These are phyloP conservation scores for Ferrisia virgata DNA, from an alignment of 2,888 invertebrate species.

Conservation along the genomic window DNA sequence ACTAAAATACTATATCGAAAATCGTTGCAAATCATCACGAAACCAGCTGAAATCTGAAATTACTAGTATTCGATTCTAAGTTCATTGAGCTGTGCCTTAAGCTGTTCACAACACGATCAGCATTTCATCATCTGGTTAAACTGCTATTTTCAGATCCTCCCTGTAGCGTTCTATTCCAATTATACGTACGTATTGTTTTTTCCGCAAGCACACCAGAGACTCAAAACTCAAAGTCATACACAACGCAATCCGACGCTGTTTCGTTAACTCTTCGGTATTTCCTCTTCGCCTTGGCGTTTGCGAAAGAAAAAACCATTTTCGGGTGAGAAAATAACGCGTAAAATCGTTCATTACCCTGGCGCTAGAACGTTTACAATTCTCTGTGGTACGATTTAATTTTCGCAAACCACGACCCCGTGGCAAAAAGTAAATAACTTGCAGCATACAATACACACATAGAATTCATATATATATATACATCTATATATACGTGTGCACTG, in stretches of 20 bases:
- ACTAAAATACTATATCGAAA: too few species aligned
- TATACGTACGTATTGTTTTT: background rate
- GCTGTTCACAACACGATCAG: background rate
- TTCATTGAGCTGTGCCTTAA: background rate
- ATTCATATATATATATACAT: background rate
- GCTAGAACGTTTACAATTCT: slow-evolving; percentile 5
- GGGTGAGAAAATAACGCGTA: background rate
- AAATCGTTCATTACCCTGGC: slow-evolving; percentile 15
- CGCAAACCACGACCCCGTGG: background rate
- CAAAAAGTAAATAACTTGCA: slow-evolving; percentile 3
- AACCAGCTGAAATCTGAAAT: too few species aligned
- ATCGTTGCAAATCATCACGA: too few species aligned
- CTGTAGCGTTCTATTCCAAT: background rate
- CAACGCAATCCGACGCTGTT: background rate
- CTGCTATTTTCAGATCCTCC: background rate
- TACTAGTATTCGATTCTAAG: background rate
- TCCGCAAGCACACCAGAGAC: background rate
- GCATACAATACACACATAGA: background rate
- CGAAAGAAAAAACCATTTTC: background rate
- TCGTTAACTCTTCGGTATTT: slow-evolving; percentile 11
- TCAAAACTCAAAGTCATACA: background rate
- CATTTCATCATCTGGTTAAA: background rate
- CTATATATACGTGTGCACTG: too few species aligned
- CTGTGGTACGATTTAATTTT: background rate
- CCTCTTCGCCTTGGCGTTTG: background rate